These are phyloP conservation scores for crab-eating macaque (Macaca fascicularis) DNA, from an alignment of 2,113 vertebrate species.

Conservation along the genomic window T2T-MFA8v1.1 NC_088379.1:118828001-118828500, in stretches of 20 bases:
- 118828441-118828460: background rate
- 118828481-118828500: background rate
- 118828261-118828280: background rate
- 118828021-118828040: background rate
- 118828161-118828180: background rate
- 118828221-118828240: background rate
- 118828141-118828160: background rate
- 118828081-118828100: background rate
- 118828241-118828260: background rate
- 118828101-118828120: background rate
- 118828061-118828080: background rate
- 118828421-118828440: background rate
- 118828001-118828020: slow-evolving; percentile 41
- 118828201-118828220: background rate
- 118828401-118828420: background rate
- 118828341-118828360: background rate
- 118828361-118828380: background rate
- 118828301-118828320: background rate
- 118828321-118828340: background rate
- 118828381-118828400: background rate
- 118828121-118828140: background rate
- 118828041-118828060: background rate
- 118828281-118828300: background rate
- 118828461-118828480: too few relatives aligned
- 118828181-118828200: too few relatives aligned